Percentiles rank a stretch among this genome's conserved stretches.
phyloP scores from a whole-genome alignment of 1,140 invertebrate species.

The Drosophila leontia region DNA sequence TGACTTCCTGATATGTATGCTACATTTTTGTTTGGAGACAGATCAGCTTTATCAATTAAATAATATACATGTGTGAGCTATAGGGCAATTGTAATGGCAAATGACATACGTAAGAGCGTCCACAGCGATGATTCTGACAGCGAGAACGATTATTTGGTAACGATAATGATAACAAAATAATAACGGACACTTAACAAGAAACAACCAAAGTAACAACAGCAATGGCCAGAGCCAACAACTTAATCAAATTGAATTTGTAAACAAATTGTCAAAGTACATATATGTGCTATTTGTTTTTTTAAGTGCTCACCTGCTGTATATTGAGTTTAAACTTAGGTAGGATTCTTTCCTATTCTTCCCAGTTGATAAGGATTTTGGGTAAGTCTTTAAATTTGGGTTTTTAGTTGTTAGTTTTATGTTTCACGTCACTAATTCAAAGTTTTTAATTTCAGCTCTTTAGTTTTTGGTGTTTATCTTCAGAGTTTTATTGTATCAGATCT shows the following conservation, averaged over 20 bases:
- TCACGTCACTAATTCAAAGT: background rate
- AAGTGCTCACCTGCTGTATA: slow-evolving; percentile 13
- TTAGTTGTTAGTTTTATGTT: background rate
- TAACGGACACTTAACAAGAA: slow-evolving; percentile 22
- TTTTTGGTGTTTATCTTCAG: background rate
- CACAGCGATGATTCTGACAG: slow-evolving; percentile 36
- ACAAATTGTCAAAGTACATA: background rate
- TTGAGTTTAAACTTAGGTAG: background rate
- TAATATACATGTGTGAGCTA: background rate
- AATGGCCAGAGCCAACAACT: slow-evolving; percentile 40
- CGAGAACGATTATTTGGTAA: slow-evolving; percentile 32
- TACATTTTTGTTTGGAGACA: no score
- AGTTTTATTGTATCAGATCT: background rate
- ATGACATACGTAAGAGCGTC: slow-evolving; percentile 41
- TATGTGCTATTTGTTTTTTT: no score
- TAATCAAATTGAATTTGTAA: slow-evolving; percentile 31
- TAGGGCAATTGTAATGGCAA: slow-evolving; percentile 56
- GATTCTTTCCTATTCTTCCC: background rate
- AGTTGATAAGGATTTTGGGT: background rate
- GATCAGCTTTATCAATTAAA: background rate
- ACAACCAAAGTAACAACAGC: slow-evolving; percentile 34
- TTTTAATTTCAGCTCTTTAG: background rate
- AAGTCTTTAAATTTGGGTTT: background rate
- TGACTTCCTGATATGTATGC: no score
- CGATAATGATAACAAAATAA: slow-evolving; percentile 33